Percentiles rank a stretch among this genome's conserved stretches.
Evolutionary conservation across 2,888 invertebrate species (phyloP).

Genomic region (Cryptus armator): DNA sequence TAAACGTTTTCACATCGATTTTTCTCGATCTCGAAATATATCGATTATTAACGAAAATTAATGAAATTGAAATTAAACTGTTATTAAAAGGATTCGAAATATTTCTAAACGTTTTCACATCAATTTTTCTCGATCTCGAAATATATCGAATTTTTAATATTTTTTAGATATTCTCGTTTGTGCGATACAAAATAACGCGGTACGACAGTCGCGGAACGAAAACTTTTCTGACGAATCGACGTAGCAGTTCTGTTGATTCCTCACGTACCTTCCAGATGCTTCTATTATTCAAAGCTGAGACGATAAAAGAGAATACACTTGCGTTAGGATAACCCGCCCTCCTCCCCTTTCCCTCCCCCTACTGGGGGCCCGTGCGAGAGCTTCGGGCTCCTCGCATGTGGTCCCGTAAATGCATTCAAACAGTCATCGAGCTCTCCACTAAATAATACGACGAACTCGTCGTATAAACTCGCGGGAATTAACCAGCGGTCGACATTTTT

Average conservation of each 20-base stretch:
- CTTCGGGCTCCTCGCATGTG: neutral
- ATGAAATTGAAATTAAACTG: too few species aligned
- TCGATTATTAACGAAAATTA: too few species aligned
- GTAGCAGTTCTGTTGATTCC: slow-evolving; percentile 36
- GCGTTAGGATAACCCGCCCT: slow-evolving; percentile 29
- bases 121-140: too few species aligned
- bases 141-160: too few species aligned
- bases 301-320: slow-evolving; percentile 56
- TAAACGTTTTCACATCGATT: too few species aligned
- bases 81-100: too few species aligned
- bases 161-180: neutral
- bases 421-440: slow-evolving; percentile 19
- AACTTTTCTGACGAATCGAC: slow-evolving; percentile 42
- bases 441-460: neutral
- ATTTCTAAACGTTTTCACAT: too few species aligned
- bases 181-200: neutral
- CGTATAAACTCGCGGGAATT: slow-evolving; percentile 9
- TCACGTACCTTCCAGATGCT: slow-evolving; percentile 53
- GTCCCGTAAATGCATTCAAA: slow-evolving; percentile 7
- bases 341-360: neutral
- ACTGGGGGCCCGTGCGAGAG: slow-evolving; percentile 2
- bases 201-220: neutral
- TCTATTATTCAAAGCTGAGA: slow-evolving; percentile 57
- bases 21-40: neutral
- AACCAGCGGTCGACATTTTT: neutral